Conservation (phyloP, 2,113 vertebrate genomes). For the Prolemur simus region DNA sequence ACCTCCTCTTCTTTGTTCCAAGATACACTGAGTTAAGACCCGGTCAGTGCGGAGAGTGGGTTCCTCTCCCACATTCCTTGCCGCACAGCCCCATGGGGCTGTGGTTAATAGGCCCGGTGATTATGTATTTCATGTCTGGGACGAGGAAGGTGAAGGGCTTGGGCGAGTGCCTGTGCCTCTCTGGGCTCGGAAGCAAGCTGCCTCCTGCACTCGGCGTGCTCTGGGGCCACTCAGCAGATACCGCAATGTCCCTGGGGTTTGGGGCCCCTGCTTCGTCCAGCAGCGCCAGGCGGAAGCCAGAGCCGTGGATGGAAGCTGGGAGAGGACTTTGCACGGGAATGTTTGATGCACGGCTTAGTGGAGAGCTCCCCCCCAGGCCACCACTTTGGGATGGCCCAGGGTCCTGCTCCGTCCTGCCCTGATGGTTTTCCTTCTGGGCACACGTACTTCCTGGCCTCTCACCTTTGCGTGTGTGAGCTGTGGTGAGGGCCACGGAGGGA, state of each 20-base stretch:
- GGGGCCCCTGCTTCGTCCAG: neutral
- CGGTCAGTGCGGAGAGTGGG: conserved; percentile 1
- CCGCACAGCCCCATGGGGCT: neutral
- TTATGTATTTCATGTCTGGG: neutral
- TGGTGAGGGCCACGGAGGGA: neutral
- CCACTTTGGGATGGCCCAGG: neutral
- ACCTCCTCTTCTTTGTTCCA: conserved; percentile 46
- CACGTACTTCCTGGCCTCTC: conserved; percentile 56
- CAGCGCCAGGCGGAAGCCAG: neutral
- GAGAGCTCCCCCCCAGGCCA: neutral
- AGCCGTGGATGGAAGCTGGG: neutral
- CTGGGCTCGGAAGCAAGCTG: neutral
- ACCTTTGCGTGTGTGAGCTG: conserved; percentile 12
- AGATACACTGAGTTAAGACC: conserved; percentile 44
- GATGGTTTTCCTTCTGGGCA: conserved; percentile 18
- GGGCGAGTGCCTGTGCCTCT: neutral
- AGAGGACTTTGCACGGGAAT: neutral
- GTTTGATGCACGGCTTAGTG: neutral
- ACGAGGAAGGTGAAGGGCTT: neutral
- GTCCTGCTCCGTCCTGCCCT: conserved; percentile 35
- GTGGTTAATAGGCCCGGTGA: neutral
- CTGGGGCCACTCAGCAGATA: neutral
- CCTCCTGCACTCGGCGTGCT: neutral
- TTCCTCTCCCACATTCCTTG: neutral
- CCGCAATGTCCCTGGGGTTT: neutral